A percentile compares a stretch with the other conserved stretches of the same genome.
These are phyloP conservation scores for Enteromius viviparus DNA, from an alignment of 2,797 vertebrate genomes.

Conservation along the genomic window DNA sequence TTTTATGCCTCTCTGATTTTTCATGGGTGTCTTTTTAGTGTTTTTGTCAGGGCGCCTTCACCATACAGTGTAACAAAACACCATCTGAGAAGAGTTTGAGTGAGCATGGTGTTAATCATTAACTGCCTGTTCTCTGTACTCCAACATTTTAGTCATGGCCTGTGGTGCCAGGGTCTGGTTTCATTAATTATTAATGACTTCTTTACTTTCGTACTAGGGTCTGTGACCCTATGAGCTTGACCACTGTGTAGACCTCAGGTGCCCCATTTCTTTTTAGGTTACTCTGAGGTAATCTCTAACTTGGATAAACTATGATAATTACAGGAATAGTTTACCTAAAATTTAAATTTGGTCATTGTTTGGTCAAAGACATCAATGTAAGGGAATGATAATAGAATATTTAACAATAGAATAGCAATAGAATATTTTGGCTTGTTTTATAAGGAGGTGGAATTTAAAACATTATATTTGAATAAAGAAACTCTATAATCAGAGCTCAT, in stretches of 20 bases:
- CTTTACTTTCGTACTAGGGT: constrained; percentile 62
- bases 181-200: constrained; percentile 81
- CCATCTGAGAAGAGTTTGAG: constrained; percentile 47
- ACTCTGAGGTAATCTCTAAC: constrained; percentile 11
- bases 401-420: too few species aligned
- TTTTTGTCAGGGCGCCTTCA: constrained; percentile 46
- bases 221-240: constrained; percentile 73
- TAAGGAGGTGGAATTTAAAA: neutral
- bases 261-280: constrained; percentile 33
- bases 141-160: constrained; percentile 72
- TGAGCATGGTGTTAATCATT: constrained; percentile 64
- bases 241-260: constrained; percentile 51
- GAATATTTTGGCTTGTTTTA: neutral
- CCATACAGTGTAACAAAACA: constrained; percentile 57
- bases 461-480: neutral
- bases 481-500: neutral
- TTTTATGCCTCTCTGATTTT: constrained; percentile 22
- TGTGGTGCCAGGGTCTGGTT: constrained; percentile 71
- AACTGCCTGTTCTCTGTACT: constrained; percentile 59
- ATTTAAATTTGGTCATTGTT: neutral
- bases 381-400: neutral
- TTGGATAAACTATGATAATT: constrained; percentile 13
- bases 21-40: constrained; percentile 46
- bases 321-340: neutral
- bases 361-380: neutral